phyloP scores from a whole-genome alignment of 2,888 invertebrate genomes.

The Trimorus sp. region DNA sequence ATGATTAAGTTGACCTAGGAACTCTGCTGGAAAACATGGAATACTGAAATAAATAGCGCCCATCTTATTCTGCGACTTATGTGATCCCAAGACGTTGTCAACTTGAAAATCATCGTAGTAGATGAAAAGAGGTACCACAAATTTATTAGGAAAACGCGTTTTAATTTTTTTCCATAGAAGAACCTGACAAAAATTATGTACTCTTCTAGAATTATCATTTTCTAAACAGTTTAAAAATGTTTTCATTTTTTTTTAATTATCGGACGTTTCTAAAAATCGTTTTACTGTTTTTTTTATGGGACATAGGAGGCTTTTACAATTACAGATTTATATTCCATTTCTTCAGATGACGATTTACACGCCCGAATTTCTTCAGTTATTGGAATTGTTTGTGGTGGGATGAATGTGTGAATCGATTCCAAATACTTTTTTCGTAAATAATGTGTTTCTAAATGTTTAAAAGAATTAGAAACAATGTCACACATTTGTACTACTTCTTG shows the following conservation, averaged over 20 bases:
- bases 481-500: neutral
- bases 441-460: neutral
- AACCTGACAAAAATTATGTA: constrained; percentile 38
- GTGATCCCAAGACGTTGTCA: constrained; percentile 31
- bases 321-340: constrained; percentile 7
- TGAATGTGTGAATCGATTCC: neutral
- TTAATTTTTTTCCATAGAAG: constrained; percentile 30
- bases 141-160: constrained; percentile 25
- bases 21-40: constrained; percentile 28
- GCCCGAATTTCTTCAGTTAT: constrained; percentile 1
- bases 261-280: constrained; percentile 18
- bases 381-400: neutral
- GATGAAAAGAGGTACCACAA: constrained; percentile 29
- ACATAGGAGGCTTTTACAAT: constrained; percentile 21
- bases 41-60: constrained; percentile 43
- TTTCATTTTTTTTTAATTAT: constrained; percentile 17
- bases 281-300: constrained; percentile 21
- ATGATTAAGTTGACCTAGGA: constrained; percentile 8
- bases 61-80: constrained; percentile 29
- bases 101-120: constrained; percentile 41
- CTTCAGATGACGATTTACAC: neutral
- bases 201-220: neutral
- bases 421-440: constrained; percentile 1
- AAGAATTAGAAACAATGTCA: neutral
- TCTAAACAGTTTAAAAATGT: constrained; percentile 17